Evolutionary conservation across 2,888 invertebrate genomes (phyloP), one percentile per base, ranked within the genome.

Genomic region (Metacarcinus magister): DNA sequence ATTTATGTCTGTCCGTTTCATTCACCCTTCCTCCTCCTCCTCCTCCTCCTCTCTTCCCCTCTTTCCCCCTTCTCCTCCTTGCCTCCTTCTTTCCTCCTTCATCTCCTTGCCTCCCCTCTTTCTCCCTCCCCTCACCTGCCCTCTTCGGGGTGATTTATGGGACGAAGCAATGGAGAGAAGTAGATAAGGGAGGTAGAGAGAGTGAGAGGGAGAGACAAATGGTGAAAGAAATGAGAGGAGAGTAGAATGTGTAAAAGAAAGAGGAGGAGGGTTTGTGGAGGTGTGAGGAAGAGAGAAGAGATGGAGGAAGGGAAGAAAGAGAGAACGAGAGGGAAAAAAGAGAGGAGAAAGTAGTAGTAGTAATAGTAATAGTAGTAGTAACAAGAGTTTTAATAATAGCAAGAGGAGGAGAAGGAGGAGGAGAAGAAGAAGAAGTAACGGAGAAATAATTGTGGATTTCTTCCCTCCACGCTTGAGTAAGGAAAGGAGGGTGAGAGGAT

Each of bases 41-140:
- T 60, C 60, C 60, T 60, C 60, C 19, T 91, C 91, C 39, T 46
- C 44, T 13, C 44, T 44, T 19, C 10, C 92, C 28, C 46, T 48
- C 43, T 89, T 39, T 13, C 39, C 89, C 32, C 39, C 89, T 13
- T 89, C 89, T 13, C 39, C 54, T 28, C 54, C 46, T 16, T 48
- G 10, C 82, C n/a, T 54, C 92, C 44, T 23, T n/a, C 44, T 16
- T 23, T 46, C 46, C 91, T 43, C 46, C 46, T 91, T 19, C 46
- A n/a, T 16, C 60, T 93, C 32, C 93, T 43, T 7, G 10, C 28
- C 13, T 32, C 32, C 19, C 82, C 82, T 82, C 82, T 32, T 82
- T n/a, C n/a, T 67, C 16, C 5, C 82, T 82, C 82, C 82, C 32
- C 82, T 82, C 82, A 82, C 44, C 91, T 91, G 7, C 91, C 91